Conservation (phyloP, 1,140 invertebrate genomes). For the Drosophila ironensis region DNA sequence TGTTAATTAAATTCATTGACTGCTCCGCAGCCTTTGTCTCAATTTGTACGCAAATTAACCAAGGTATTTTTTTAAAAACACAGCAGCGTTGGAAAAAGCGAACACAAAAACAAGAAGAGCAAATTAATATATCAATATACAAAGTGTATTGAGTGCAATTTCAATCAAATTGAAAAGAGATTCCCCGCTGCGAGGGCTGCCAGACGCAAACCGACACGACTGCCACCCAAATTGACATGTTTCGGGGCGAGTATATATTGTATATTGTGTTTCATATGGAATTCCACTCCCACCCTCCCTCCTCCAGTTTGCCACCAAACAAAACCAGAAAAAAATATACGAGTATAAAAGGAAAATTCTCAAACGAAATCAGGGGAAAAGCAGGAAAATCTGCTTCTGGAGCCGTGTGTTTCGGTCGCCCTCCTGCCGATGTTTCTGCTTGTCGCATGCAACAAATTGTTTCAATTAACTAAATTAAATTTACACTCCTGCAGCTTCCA, state of each 20-base stretch:
- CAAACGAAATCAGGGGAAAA: conserved; percentile 75
- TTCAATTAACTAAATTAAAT: conserved; percentile 82
- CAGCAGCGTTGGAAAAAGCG: conserved; percentile 6
- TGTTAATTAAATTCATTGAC: conserved; percentile 63
- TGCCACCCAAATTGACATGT: conserved; percentile 72
- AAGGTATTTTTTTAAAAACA: conserved; percentile 62
- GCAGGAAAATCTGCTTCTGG: conserved; percentile 23
- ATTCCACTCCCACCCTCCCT: conserved; percentile 6
- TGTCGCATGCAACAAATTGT: conserved; percentile 81
- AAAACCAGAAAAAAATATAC: conserved; percentile 25
- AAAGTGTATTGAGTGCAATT: conserved; percentile 74
- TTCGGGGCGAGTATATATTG: conserved; percentile 51
- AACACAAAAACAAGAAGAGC: conserved; percentile 37
- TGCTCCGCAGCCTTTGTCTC: conserved; percentile 52
- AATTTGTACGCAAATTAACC: conserved; percentile 70
- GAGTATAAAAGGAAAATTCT: conserved; percentile 77
- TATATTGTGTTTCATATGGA: conserved; percentile 43
- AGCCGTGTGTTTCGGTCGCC: conserved; percentile 18
- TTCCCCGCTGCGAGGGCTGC: conserved; percentile 58
- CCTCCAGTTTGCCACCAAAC: conserved; percentile 1
- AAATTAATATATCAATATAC: conserved; percentile 80
- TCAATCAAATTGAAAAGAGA: conserved; percentile 74
- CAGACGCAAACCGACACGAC: conserved; percentile 59
- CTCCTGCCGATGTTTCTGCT: conserved; percentile 38
- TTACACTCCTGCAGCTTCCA: conserved; percentile 77